These are phyloP conservation scores for Pseudomyrmex dendroicus DNA, from an alignment of 1,140 invertebrate genomes.

Conservation along the genomic window DNA sequence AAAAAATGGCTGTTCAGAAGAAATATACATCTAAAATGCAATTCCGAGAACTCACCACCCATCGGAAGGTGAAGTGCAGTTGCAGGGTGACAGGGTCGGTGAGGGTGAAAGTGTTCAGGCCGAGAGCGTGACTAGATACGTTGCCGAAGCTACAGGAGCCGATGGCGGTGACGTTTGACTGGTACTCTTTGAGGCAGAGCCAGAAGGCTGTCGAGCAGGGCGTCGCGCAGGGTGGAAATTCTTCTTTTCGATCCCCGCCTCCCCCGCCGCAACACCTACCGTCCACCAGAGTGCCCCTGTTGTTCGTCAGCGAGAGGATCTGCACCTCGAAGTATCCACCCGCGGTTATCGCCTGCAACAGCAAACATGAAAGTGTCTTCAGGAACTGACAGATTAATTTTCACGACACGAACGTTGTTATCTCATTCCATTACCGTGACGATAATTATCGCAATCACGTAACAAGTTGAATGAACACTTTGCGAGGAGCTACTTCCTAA, in stretches of 20 bases:
- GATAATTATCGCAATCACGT: background rate
- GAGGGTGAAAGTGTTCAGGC: conserved; percentile 94
- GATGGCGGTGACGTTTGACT: conserved; percentile 92
- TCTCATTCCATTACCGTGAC: background rate
- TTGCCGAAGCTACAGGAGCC: conserved; percentile 96
- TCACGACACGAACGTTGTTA: background rate
- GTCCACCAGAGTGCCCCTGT: conserved; percentile 91
- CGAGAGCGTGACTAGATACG: conserved; percentile 92
- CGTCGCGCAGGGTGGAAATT: conserved; percentile 84
- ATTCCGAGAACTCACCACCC: conserved; percentile 90
- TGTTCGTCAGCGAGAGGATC: conserved; percentile 95
- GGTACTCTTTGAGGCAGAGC: conserved; percentile 96
- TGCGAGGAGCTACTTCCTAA: too few relatives aligned
- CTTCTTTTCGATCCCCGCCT: conserved; percentile 77
- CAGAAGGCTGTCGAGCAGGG: conserved; percentile 93
- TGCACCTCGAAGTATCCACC: conserved; percentile 96
- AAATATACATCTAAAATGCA: background rate
- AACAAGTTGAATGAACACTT: background rate
- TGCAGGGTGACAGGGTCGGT: conserved; percentile 92
- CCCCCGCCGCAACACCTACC: conserved; percentile 92
- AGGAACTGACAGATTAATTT: background rate
- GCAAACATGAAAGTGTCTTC: background rate
- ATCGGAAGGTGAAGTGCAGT: conserved; percentile 94
- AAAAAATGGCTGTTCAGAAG: too few relatives aligned
- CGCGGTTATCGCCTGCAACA: conserved; percentile 88